Evolutionary conservation across 2,888 invertebrate species (phyloP).

Genomic region (Hirtodrosophila trivittata): DNA sequence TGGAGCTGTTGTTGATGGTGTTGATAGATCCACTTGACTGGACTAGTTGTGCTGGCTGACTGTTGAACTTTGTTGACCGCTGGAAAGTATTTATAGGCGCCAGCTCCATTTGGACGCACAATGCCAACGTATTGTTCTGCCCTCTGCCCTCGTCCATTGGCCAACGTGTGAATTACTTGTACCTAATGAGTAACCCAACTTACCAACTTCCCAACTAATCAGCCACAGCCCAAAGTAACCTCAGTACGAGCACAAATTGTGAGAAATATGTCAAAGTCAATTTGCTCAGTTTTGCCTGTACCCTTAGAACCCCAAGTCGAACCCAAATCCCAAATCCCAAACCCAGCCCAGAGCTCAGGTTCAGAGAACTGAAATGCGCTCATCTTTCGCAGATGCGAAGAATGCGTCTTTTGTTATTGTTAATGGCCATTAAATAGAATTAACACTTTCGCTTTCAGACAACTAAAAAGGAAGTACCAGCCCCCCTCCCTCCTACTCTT

Average conservation of each 20-base stretch:
- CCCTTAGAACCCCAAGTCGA: conserved; percentile 24
- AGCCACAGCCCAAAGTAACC: conserved; percentile 16
- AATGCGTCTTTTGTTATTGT: conserved; percentile 41
- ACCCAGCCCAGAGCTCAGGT: background rate
- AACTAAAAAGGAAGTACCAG: background rate
- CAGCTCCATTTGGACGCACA: conserved; percentile 42
- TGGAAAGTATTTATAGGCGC: conserved; percentile 61
- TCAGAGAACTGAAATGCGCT: conserved; percentile 8
- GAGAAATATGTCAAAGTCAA: conserved; percentile 61
- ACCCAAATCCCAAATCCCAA: background rate
- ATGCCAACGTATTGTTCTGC: conserved; percentile 62
- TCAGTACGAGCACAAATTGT: too few relatives aligned
- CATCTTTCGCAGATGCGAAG: conserved; percentile 16
- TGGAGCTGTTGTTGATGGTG: background rate
- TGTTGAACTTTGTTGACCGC: conserved; percentile 63
- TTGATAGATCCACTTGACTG: conserved; percentile 27
- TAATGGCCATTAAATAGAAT: conserved; percentile 58
- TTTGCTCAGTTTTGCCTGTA: conserved; percentile 25
- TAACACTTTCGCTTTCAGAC: conserved; percentile 68
- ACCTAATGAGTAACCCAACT: conserved; percentile 36
- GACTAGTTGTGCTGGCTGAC: conserved; percentile 45
- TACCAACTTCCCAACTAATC: background rate
- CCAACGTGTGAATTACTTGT: conserved; percentile 64
- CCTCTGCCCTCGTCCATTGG: conserved; percentile 22
- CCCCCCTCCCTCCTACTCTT: too few relatives aligned